Evolutionary conservation across 1,140 invertebrate genomes (phyloP).

Genomic region (Papilio helenus): DNA sequence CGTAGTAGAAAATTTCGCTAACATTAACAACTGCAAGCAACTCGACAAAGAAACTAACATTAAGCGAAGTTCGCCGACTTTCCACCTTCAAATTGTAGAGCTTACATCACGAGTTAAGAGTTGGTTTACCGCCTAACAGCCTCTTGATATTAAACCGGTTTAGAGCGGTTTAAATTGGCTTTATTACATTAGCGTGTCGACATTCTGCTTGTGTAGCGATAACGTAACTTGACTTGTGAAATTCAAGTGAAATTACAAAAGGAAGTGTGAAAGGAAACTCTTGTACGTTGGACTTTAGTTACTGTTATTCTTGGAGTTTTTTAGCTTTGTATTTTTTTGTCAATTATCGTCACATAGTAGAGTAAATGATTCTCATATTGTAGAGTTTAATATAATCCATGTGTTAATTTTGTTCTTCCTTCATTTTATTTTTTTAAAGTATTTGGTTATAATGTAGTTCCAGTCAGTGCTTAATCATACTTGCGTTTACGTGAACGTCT

Average conservation of each 20-base stretch:
- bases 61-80: slow-evolving; percentile 69
- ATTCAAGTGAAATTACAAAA: slow-evolving; percentile 17
- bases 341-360: background rate
- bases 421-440: no score
- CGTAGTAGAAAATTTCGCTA: background rate
- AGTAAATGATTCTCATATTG: no score
- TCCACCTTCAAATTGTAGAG: slow-evolving; percentile 67
- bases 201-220: slow-evolving; percentile 62
- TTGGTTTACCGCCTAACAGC: slow-evolving; percentile 60
- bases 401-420: no score
- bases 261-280: background rate
- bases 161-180: slow-evolving; percentile 75
- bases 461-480: no score
- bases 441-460: no score
- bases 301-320: background rate
- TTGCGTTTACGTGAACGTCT: no score
- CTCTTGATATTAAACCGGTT: slow-evolving; percentile 79
- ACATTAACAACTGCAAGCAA: background rate
- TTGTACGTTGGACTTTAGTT: background rate
- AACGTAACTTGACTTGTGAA: slow-evolving; percentile 61
- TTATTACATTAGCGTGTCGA: slow-evolving; percentile 79
- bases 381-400: no score
- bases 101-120: slow-evolving; percentile 62
- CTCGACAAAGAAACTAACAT: slow-evolving; percentile 63
- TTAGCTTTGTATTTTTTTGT: background rate